These are phyloP conservation scores for Pachypanchax playfairii DNA, from an alignment of 2,113 vertebrate species.

Conservation along the genomic window DNA sequence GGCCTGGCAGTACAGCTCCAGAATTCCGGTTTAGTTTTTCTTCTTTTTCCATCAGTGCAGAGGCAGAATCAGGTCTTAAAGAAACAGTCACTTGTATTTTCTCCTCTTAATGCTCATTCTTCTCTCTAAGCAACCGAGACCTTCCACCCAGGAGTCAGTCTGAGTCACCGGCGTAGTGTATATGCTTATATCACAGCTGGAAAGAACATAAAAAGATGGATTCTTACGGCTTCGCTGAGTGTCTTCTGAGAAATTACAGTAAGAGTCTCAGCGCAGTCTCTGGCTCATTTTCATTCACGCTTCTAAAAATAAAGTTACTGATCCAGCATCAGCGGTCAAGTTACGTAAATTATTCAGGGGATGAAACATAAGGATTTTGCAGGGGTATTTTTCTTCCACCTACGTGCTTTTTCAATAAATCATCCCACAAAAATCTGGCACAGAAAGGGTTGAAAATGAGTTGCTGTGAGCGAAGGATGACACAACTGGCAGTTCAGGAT, in stretches of 20 bases:
- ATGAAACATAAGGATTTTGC: slow-evolving; percentile 37
- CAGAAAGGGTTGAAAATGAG: slow-evolving; percentile 28
- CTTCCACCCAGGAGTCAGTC: slow-evolving; percentile 21
- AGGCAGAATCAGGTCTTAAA: slow-evolving; percentile 73
- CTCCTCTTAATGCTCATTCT: slow-evolving; percentile 37
- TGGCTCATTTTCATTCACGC: slow-evolving; percentile 52
- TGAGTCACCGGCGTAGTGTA: slow-evolving; percentile 31
- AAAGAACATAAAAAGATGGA: slow-evolving; percentile 10
- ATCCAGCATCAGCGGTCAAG: slow-evolving; percentile 41
- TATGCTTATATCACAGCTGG: slow-evolving; percentile 18
- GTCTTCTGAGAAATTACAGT: slow-evolving; percentile 29
- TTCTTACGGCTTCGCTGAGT: slow-evolving; percentile 3
- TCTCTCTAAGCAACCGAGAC: slow-evolving; percentile 9
- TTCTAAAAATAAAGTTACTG: slow-evolving; percentile 58
- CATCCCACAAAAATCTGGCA: slow-evolving; percentile 20
- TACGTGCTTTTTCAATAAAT: slow-evolving; percentile 29
- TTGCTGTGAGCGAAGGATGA: slow-evolving; percentile 27
- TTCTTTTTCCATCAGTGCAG: slow-evolving; percentile 78
- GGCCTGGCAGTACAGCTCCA: slow-evolving; percentile 73
- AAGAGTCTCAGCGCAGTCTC: slow-evolving; percentile 13
- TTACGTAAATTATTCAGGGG: slow-evolving; percentile 33
- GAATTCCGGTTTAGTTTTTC: slow-evolving; percentile 78
- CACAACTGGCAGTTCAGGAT: slow-evolving; percentile 33
- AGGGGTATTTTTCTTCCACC: slow-evolving; percentile 20
- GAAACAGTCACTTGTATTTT: slow-evolving; percentile 70